Percentiles rank a stretch among this genome's conserved stretches.
Evolutionary conservation across 1,140 invertebrate genomes (phyloP).

Genomic region (Dinothrombium tinctorium): DNA sequence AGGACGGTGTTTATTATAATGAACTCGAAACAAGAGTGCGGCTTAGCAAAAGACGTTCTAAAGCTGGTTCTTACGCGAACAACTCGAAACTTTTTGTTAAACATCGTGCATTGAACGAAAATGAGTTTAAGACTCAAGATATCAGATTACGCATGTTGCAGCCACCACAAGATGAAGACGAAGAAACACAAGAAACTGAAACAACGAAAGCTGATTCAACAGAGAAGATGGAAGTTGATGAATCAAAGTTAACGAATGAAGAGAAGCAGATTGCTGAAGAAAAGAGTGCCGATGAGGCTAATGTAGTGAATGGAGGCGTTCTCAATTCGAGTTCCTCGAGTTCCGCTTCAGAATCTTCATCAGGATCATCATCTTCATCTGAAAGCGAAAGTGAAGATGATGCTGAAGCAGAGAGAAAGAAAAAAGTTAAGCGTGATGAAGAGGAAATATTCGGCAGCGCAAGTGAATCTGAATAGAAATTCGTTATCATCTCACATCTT

Average conservation of each 20-base stretch:
- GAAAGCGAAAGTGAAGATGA: conserved; percentile 16
- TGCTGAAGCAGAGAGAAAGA: conserved; percentile 7
- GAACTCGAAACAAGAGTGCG: conserved; percentile 85
- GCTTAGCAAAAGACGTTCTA: conserved; percentile 62
- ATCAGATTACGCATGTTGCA: not conserved
- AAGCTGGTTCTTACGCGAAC: conserved; percentile 32
- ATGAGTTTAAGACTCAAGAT: conserved; percentile 57
- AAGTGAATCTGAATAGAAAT: not conserved
- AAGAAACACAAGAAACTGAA: conserved; percentile 1
- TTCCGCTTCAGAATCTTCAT: conserved; percentile 12
- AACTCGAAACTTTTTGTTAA: conserved; percentile 67
- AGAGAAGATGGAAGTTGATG: no score
- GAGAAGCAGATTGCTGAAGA: no score
- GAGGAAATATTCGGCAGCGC: not conserved
- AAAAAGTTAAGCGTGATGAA: conserved; percentile 15
- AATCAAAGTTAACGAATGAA: no score
- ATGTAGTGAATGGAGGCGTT: no score
- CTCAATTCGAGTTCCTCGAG: no score
- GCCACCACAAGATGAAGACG: not conserved
- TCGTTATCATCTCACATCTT: not conserved
- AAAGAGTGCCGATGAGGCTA: no score
- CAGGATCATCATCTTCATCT: conserved; percentile 1
- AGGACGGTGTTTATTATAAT: conserved; percentile 80
- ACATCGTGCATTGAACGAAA: conserved; percentile 60
- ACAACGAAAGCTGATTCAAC: no score